Conservation (phyloP, 2,888 invertebrate species). For the Bombyx huttoni region DNA sequence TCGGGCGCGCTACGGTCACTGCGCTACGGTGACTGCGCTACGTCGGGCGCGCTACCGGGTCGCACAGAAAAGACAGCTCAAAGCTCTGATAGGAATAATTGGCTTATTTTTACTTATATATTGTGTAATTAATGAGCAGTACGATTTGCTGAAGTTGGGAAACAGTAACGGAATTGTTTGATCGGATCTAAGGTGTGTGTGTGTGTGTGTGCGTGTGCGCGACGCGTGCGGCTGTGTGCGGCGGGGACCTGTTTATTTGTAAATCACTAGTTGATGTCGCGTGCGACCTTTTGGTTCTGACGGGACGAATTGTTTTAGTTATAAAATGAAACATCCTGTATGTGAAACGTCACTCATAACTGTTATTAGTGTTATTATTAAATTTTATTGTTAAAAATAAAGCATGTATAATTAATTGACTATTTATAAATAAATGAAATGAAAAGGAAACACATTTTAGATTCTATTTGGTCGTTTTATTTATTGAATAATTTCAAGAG, state of each 20-base stretch:
- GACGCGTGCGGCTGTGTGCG: too few species aligned
- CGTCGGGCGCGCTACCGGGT: too few species aligned
- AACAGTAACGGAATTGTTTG: too few species aligned
- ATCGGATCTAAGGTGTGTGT: too few species aligned
- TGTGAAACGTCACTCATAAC: neutral
- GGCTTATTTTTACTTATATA: too few species aligned
- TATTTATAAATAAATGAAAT: constrained; percentile 64
- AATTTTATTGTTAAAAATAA: constrained; percentile 55
- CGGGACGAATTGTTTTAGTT: neutral
- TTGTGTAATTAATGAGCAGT: too few species aligned
- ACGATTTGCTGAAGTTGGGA: too few species aligned
- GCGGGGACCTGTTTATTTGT: neutral
- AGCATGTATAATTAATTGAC: constrained; percentile 53
- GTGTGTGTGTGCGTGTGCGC: too few species aligned
- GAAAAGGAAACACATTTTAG: constrained; percentile 45
- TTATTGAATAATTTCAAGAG: neutral
- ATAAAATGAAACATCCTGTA: neutral
- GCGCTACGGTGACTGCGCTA: too few species aligned
- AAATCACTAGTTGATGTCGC: neutral
- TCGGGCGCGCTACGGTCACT: too few species aligned
- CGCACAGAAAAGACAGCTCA: too few species aligned
- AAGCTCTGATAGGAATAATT: too few species aligned
- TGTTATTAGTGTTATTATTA: neutral
- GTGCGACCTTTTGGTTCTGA: constrained; percentile 3
- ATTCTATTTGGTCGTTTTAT: constrained; percentile 25